These are phyloP conservation scores for Phainopepla nitens DNA, from an alignment of 2,113 vertebrate genomes.

Conservation along the genomic window DNA sequence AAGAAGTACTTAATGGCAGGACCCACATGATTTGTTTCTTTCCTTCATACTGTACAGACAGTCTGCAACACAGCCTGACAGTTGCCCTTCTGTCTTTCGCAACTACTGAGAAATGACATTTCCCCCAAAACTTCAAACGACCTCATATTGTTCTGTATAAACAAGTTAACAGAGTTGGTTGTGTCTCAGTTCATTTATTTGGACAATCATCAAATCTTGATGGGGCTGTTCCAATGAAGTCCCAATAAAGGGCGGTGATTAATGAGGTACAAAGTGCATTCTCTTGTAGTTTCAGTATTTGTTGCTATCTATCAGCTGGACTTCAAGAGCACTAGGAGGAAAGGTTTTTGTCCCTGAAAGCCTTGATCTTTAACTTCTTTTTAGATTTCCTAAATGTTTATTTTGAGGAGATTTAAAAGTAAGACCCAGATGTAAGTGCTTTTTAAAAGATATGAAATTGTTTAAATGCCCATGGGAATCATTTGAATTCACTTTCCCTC, in stretches of 20 bases:
- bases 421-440: neutral
- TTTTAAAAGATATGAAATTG: neutral
- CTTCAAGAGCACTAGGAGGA: neutral
- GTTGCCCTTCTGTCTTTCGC: neutral
- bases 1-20: neutral
- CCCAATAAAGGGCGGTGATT: neutral
- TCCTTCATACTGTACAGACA: neutral
- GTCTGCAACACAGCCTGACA: neutral
- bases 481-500: neutral
- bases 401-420: neutral
- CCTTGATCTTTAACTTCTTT: slow-evolving; percentile 13
- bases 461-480: neutral
- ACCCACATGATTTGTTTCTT: neutral
- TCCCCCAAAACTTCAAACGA: neutral
- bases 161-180: neutral
- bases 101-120: neutral
- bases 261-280: neutral
- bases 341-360: neutral
- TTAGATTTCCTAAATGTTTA: neutral
- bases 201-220: neutral
- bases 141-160: neutral
- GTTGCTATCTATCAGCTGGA: neutral
- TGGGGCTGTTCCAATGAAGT: neutral
- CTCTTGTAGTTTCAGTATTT: neutral
- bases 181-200: neutral